phyloP scores from a whole-genome alignment of 2,888 invertebrate genomes.

The Hylaea fasciaria region DNA sequence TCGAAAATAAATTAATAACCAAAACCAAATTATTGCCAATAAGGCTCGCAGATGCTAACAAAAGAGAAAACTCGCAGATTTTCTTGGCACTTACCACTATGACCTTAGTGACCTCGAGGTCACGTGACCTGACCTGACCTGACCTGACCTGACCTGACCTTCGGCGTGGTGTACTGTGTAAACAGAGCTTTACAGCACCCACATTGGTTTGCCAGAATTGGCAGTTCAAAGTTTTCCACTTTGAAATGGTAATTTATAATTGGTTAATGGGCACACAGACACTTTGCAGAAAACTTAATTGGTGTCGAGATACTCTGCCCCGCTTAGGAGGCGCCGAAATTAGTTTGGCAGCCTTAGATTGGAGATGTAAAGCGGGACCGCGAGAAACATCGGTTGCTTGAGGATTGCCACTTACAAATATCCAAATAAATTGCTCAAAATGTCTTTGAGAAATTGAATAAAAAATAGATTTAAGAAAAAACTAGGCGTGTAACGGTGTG shows the following conservation, averaged over 20 bases:
- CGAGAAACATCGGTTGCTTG: neutral
- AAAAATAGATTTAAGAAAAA: too few relatives aligned
- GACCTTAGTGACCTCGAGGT: conserved; percentile 21
- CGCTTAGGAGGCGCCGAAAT: conserved; percentile 17
- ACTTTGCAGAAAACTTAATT: conserved; percentile 30
- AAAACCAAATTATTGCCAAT: conserved; percentile 12
- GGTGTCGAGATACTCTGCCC: conserved; percentile 21
- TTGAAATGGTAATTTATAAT: conserved; percentile 55
- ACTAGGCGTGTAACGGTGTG: too few relatives aligned
- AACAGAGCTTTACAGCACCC: conserved; percentile 18
- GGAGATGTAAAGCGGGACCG: conserved; percentile 6
- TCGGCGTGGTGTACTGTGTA: conserved; percentile 25
- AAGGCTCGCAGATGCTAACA: conserved; percentile 7
- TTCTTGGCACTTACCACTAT: conserved; percentile 19
- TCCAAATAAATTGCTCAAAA: neutral
- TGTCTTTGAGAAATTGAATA: too few relatives aligned
- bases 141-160: conserved; percentile 28
- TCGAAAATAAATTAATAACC: conserved; percentile 10
- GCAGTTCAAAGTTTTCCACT: conserved; percentile 38
- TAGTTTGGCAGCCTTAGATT: conserved; percentile 19
- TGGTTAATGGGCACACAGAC: conserved; percentile 29
- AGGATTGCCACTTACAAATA: neutral
- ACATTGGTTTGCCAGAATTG: conserved; percentile 36
- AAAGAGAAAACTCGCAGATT: conserved; percentile 15
- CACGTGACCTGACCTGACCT: conserved; percentile 27